A percentile compares a stretch with the other conserved stretches of the same genome.
Evolutionary conservation across 2,113 vertebrate species (phyloP).

Genomic region (Grallaria varia): DNA sequence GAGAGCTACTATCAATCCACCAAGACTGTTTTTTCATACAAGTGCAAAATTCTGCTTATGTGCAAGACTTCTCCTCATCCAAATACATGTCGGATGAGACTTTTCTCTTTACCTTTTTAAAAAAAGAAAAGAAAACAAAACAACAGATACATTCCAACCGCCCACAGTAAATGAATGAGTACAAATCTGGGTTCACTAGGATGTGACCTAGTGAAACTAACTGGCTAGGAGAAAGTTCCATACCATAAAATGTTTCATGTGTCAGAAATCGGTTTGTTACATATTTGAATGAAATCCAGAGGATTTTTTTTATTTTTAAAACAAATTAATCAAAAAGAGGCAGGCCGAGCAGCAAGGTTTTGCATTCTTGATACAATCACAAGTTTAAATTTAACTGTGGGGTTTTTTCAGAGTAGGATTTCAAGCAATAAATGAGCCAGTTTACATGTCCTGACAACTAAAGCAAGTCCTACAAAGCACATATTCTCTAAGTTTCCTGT

Average conservation of each 20-base stretch:
- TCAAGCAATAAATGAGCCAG: not conserved
- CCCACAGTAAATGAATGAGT: not conserved
- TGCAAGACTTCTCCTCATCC: not conserved
- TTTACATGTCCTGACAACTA: not conserved
- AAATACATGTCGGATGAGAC: not conserved
- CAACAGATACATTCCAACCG: not conserved
- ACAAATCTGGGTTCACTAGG: not conserved
- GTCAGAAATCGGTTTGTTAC: not conserved
- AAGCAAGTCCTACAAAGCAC: not conserved
- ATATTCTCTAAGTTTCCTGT: not conserved
- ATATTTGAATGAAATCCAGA: not conserved
- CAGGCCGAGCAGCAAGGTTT: not conserved
- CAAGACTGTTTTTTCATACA: not conserved
- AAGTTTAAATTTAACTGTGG: not conserved
- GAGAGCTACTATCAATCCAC: not conserved
- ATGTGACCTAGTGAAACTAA: not conserved
- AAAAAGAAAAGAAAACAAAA: not conserved
- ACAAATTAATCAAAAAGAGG: not conserved
- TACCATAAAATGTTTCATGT: not conserved
- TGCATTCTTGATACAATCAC: not conserved
- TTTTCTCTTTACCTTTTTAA: not conserved
- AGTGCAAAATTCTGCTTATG: not conserved
- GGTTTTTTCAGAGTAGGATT: not conserved
- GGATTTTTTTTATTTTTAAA: not conserved
- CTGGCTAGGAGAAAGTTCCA: not conserved